Conservation (phyloP, 2,113 vertebrate genomes). For the Gymnogyps californianus region DNA sequence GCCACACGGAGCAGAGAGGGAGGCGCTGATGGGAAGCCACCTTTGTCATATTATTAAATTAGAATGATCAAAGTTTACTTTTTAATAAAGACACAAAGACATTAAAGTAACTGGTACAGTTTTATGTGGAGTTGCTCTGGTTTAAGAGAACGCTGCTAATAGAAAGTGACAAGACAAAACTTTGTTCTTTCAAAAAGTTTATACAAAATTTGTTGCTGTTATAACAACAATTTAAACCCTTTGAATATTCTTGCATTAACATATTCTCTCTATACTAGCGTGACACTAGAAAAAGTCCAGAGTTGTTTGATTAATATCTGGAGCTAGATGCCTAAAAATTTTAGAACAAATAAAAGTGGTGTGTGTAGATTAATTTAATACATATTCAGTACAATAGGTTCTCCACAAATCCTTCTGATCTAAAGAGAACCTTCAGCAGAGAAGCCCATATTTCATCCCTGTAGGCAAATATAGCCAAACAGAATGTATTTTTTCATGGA, state of each 20-base stretch:
- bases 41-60: neutral
- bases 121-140: neutral
- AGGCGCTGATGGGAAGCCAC: neutral
- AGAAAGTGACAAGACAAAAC: neutral
- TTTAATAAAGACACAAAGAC: neutral
- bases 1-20: neutral
- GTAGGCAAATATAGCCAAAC: neutral
- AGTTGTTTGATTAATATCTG: neutral
- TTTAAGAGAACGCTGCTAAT: neutral
- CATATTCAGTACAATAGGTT: neutral
- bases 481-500: neutral
- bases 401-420: neutral
- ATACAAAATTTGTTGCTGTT: neutral
- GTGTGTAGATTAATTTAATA: neutral
- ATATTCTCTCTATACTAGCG: neutral
- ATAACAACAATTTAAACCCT: neutral
- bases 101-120: neutral
- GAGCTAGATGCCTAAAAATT: neutral
- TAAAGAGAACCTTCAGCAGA: neutral
- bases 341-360: neutral
- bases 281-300: neutral
- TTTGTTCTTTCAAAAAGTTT: neutral
- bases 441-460: neutral
- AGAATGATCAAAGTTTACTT: conserved; percentile 20
- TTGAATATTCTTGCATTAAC: neutral